A percentile compares a stretch with the other conserved stretches of the same genome.
Evolutionary conservation across 1,140 invertebrate genomes (phyloP).

Genomic region (Panonychus citri): DNA sequence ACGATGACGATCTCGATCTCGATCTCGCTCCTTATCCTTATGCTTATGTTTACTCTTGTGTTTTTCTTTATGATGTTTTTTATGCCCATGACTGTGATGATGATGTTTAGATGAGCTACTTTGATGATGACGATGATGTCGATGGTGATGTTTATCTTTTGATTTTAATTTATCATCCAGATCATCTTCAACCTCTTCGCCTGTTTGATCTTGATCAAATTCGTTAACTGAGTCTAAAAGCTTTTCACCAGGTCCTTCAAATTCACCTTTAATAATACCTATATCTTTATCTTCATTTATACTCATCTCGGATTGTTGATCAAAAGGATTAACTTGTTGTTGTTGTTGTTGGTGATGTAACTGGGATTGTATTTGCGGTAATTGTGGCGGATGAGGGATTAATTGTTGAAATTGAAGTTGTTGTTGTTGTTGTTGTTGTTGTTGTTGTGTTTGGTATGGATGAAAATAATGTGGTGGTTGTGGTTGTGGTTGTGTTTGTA

Average conservation of each 20-base stretch:
- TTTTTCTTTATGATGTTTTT: neutral
- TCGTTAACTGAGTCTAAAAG: neutral
- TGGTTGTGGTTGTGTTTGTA: too few relatives aligned
- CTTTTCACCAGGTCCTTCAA: too few relatives aligned
- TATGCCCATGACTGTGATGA: neutral
- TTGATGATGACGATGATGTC: too few relatives aligned
- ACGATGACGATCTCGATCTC: neutral
- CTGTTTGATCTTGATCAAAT: neutral
- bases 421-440: too few relatives aligned
- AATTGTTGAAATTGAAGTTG: too few relatives aligned
- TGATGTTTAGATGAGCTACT: neutral
- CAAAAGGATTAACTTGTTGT: neutral
- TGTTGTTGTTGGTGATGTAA: too few relatives aligned
- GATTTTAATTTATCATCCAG: neutral
- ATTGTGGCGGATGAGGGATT: too few relatives aligned
- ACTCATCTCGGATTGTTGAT: neutral
- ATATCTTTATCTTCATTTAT: too few relatives aligned
- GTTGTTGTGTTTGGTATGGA: too few relatives aligned
- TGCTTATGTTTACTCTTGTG: neutral
- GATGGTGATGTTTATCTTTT: neutral
- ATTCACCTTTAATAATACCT: neutral
- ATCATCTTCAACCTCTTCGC: neutral
- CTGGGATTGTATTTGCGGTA: too few relatives aligned
- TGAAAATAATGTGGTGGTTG: too few relatives aligned
- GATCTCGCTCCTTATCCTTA: neutral